phyloP scores from a whole-genome alignment of 2,113 vertebrate species.

The western clawed frog (Xenopus tropicalis) region UCB_Xtro_10.0 CM004443.2:106629001-106629500 shows the following conservation, averaged over 20 bases:
- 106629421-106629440: conserved; percentile 21
- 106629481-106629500: conserved; percentile 27
- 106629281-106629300: conserved; percentile 35
- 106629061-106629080: conserved; percentile 44
- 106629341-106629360: conserved; percentile 41
- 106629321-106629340: conserved; percentile 40
- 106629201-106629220: conserved; percentile 41
- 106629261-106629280: conserved; percentile 41
- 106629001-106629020: conserved; percentile 34
- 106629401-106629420: conserved; percentile 18
- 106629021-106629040: conserved; percentile 42
- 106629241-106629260: conserved; percentile 44
- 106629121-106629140: conserved; percentile 39
- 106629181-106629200: conserved; percentile 43
- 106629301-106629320: conserved; percentile 34
- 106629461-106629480: conserved; percentile 13
- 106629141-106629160: conserved; percentile 44
- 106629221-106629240: conserved; percentile 42
- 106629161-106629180: conserved; percentile 45
- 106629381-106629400: conserved; percentile 34
- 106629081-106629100: conserved; percentile 44
- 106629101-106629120: conserved; percentile 41
- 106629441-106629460: conserved; percentile 35
- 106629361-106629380: conserved; percentile 40
- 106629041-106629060: conserved; percentile 43